A percentile compares a stretch with the other conserved stretches of the same genome.
Conservation (phyloP, 2,113 vertebrate genomes). For the Psittacula cyanocephala region DNA sequence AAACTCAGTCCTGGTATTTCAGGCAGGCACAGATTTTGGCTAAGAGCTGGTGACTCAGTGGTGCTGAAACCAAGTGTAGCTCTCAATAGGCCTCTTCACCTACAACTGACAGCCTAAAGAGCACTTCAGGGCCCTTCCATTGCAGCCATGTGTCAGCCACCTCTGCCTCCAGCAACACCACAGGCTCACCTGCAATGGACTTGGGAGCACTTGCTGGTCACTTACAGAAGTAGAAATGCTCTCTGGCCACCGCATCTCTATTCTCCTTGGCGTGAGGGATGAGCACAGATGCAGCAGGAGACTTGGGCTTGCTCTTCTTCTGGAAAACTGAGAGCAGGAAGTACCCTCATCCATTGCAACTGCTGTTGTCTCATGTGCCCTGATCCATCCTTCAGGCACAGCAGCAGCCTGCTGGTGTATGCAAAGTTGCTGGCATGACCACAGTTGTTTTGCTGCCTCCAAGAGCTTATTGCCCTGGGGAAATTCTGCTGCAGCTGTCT, state of each 20-base stretch:
- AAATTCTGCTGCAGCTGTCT: neutral
- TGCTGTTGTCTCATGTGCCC: neutral
- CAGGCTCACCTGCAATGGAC: neutral
- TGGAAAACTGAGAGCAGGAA: neutral
- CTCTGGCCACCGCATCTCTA: neutral
- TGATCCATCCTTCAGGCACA: neutral
- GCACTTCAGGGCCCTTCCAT: neutral
- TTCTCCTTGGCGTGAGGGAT: neutral
- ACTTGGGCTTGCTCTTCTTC: neutral
- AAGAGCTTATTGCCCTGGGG: neutral
- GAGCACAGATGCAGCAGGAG: neutral
- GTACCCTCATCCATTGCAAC: neutral
- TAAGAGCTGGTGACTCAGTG: neutral
- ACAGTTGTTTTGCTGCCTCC: neutral
- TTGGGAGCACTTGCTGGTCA: neutral
- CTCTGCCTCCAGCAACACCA: neutral
- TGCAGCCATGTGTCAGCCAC: neutral
- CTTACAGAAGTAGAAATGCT: neutral
- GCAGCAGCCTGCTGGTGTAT: neutral
- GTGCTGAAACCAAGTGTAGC: neutral
- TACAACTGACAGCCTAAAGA: neutral
- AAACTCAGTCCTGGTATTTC: neutral
- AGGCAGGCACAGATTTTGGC: neutral
- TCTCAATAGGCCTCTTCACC: neutral
- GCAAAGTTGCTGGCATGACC: accelerated